Conservation (phyloP, 2,113 vertebrate species). For the Madoqua kirkii region DNA sequence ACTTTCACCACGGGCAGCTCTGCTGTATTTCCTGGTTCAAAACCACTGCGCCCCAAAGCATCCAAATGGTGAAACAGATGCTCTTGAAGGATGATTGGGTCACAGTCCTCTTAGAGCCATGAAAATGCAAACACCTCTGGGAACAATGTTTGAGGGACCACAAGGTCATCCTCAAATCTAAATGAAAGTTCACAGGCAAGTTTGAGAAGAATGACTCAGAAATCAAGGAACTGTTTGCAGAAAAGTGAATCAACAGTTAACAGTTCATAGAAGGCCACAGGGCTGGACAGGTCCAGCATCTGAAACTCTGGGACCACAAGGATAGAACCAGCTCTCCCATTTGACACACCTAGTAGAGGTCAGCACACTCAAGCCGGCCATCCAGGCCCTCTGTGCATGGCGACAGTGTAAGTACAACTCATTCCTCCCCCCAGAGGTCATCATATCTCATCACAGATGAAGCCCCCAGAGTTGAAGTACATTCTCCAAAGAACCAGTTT, state of each 20-base stretch:
- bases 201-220: background rate
- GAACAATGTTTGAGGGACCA: background rate
- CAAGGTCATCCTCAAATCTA: background rate
- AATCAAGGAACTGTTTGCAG: background rate
- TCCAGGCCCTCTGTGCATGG: background rate
- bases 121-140: background rate
- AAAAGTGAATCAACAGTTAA: background rate
- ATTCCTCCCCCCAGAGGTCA: background rate
- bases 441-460: background rate
- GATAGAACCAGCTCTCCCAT: background rate
- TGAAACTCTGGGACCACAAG: background rate
- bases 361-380: accelerated
- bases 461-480: background rate
- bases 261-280: background rate
- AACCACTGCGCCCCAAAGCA: background rate
- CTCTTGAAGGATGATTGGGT: background rate
- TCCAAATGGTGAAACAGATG: background rate
- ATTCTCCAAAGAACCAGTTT: background rate
- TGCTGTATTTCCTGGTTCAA: background rate
- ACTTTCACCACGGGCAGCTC: background rate
- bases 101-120: background rate
- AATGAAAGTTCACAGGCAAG: background rate
- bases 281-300: background rate
- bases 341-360: background rate
- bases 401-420: background rate